Base-by-base conservation (phyloP, 2,888 invertebrate genomes). In the Empis livida region DNA sequence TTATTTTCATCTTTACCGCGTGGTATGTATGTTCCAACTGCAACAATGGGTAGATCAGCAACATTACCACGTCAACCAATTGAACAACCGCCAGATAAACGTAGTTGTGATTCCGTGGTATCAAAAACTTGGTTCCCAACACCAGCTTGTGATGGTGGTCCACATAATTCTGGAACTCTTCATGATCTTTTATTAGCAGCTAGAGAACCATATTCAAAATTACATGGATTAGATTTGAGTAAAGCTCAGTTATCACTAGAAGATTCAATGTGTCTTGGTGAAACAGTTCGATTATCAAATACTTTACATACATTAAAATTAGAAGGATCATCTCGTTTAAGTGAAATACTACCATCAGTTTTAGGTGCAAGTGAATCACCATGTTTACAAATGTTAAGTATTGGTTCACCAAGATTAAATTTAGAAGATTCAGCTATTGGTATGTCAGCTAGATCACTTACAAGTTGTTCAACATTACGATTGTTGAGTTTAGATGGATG, bases 211-310 rank as follows among this genome's bases (percentile, higher is more conserved):
- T 68, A 64, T 51, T 74, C 74, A 55, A 72, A 73, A 55, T 62
- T 76, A 49, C 66, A 73, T 55, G 73, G 73, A 50, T 60, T 76
- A 51, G 75, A 76, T 62, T 71, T 76, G 52, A 74, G 73, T 55
- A 74, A 75, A 59, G 75, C 75, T 60, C 71, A 74, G 50, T 59
- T 74, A 55, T 72, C 71, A 52, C 67, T 73, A 44, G 70, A 74
- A 56, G 75, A 75, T 59, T 71, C 74, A 20, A 71, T 74, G 56
- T 76, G 76, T 55, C 64, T 76, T 47, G 74, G 74, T 27, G 74
- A 74, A 60, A 74, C 73, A 27, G 70, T 76, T 45, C 63, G 75
- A 39, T 62, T 71, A 48, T 73, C 73, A 13, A 67, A 67, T 20
- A 71, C 72, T 51, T 63, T 76, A 52, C 73, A 74, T 53, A 74